Percentiles rank a stretch among this genome's conserved stretches.
phyloP scores from a whole-genome alignment of 2,888 invertebrate genomes.

The Drosophila lutescens region DNA sequence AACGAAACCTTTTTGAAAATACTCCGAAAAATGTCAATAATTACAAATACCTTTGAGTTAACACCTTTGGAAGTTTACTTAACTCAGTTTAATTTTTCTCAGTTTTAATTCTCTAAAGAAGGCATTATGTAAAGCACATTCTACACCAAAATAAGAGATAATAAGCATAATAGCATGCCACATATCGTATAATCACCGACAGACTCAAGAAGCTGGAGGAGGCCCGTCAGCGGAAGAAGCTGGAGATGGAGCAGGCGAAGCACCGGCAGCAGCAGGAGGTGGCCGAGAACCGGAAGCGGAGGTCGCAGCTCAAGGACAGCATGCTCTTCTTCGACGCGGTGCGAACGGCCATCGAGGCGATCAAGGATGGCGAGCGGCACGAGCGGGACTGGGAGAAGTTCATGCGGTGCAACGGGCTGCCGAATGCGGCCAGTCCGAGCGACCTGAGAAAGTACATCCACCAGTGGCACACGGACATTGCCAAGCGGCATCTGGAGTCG shows the following conservation, averaged over 20 bases:
- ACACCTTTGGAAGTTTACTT: too few relatives aligned
- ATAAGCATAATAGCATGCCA: too few relatives aligned
- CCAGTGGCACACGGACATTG: constrained; percentile 82
- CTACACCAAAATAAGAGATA: too few relatives aligned
- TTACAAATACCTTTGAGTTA: too few relatives aligned
- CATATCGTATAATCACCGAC: background rate
- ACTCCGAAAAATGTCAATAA: too few relatives aligned
- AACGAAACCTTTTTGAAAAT: too few relatives aligned
- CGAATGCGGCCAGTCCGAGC: constrained; percentile 83
- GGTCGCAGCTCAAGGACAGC: constrained; percentile 82
- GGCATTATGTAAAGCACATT: too few relatives aligned
- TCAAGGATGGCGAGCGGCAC: constrained; percentile 76
- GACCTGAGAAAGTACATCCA: constrained; percentile 84
- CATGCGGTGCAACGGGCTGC: constrained; percentile 84
- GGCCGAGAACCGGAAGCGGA: constrained; percentile 82
- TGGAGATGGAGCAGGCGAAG: constrained; percentile 83
- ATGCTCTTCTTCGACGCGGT: constrained; percentile 81
- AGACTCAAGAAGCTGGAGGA: constrained; percentile 83
- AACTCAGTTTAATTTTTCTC: too few relatives aligned
- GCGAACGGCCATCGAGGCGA: constrained; percentile 74
- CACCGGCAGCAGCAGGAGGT: constrained; percentile 83
- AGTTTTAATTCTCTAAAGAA: too few relatives aligned
- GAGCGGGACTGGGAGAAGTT: constrained; percentile 83
- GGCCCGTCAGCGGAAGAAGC: constrained; percentile 82
- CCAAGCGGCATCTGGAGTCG: constrained; percentile 69